Evolutionary conservation across 1,140 invertebrate genomes (phyloP), one percentile per base, ranked within the genome.

Genomic region (Drosophila malerkotliana): DNA sequence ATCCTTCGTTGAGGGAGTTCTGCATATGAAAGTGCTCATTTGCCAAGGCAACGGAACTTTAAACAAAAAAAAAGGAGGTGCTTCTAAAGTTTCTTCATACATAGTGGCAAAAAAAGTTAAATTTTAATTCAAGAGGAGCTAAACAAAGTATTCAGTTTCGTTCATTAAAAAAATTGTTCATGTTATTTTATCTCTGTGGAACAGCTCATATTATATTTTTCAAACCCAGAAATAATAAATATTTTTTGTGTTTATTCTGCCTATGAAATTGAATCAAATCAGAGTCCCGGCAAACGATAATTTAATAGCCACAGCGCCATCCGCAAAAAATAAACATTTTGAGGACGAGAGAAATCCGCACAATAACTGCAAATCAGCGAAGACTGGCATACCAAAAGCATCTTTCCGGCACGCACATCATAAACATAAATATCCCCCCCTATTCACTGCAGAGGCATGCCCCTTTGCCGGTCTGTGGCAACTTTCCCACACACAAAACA

Each of bases 281-380:
- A 58, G 26, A 77, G 47, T 24, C 54, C 62, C 49, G 44, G 15
- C 61, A 68, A 68, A 68, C 52, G 14, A 53, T 77, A 87, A 81
- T 81, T 87, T 72, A 85, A 87, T 85, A 81, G 56, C 47, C 26
- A 28, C 26, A 28, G 26, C 5, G 26, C 26, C 26, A 28, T 28
- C 26, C 26, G 28, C 10, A 39, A 34, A 54, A 55, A 24, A 26
- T 21, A 54, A 49, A 37, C 14, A 41, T 63, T 67, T 34, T 15
- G 26, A 12, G 24, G 62, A 45, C 37, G 26, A 28, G 30, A 37
- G 48, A 53, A 67, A 34, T 75, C 66, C 52, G 59, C 47, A 87
- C 82, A 85, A 85, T 85, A 64, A 75, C 77, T 81, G 74, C 74
- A 85, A 85, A 85, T 85, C 82, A 87, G 82, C 64, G 69, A 78